Evolutionary conservation across 2,113 vertebrate species (phyloP), one percentile per base, ranked within the genome.

Genomic region (Atractosteus spatula): DNA sequence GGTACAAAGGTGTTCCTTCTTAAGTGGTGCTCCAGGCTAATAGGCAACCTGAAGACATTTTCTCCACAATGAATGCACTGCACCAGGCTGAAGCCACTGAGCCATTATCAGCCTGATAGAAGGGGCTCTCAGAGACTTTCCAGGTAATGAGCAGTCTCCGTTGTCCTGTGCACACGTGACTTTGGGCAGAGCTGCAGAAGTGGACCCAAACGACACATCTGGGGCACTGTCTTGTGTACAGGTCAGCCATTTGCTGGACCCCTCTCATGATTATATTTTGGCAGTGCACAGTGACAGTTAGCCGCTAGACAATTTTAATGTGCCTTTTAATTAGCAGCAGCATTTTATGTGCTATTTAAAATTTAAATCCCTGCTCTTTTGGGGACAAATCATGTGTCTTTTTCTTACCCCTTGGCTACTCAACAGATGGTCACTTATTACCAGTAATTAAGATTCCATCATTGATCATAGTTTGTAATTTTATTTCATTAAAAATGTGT

Each of bases 391-490:
- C 79, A 77, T 68, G 17, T 63, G 76, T 80, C 73, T 63, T 75
- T 76, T 70, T 75, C 88, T 82, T 82, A 77, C 78, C 81, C 88
- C 75, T 85, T 86, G 77, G 78, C 87, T 87, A 71, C 80, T 84
- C 78, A 85, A 88, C 92, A 94, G 93, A 93, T 95, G 94, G 92
- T 89, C 88, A 87, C 88, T 92, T 94, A 93, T 89, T 93, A 91
- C 83, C 84, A 80, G 80, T 88, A 88, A 93, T 91, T 95, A 92
- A 92, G 90, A 87, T 86, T 87, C 88, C 82, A 87, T 89, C 87
- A 89, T 89, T 87, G 89, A 87, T 93, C 88, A 92, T 81, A 80
- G 80, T 87, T 87, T 86, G 80, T 86, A 88, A 86, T 86, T 84
- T 84, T 88, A 87, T 87, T 86, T 89, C 86, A 89, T 85, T 86